phyloP scores from a whole-genome alignment of 2,113 vertebrate genomes.

The Polypterus bichir region DNA sequence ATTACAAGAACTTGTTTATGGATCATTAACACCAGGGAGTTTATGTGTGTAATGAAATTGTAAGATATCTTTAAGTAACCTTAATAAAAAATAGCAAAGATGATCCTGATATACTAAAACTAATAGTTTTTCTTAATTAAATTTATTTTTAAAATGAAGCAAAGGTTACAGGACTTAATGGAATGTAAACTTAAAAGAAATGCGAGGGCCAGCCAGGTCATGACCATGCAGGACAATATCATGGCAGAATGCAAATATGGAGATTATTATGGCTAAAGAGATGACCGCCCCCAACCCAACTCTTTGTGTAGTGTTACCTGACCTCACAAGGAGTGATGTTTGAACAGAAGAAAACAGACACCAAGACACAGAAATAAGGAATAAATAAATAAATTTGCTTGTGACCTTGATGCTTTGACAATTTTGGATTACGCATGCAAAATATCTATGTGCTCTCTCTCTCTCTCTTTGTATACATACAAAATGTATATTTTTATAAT shows the following conservation, averaged over 20 bases:
- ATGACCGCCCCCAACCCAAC: no score
- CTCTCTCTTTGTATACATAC: no score
- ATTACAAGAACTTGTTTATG: no score
- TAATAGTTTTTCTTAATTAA: no score
- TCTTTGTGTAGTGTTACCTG: neutral
- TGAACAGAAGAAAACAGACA: constrained; percentile 11
- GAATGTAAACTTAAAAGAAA: neutral
- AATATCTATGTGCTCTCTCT: constrained; percentile 29
- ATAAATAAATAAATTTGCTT: constrained; percentile 32
- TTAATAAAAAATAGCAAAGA: no score
- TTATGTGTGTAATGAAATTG: no score
- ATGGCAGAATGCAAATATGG: neutral
- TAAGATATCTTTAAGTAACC: no score
- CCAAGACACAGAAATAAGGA: constrained; percentile 2
- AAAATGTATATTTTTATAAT: constrained; percentile 11
- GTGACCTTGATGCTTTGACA: constrained; percentile 57
- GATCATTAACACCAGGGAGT: no score
- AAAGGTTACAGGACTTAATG: no score
- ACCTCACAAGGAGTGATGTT: neutral
- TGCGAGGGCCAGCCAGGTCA: neutral
- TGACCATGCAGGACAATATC: neutral
- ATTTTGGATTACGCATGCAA: constrained; percentile 65
- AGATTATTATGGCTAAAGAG: neutral
- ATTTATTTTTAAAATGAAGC: no score
- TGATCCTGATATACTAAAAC: no score